A percentile compares a stretch with the other conserved stretches of the same genome.
Evolutionary conservation across 2,113 vertebrate species (phyloP).

Genomic region (Marmota flaviventris): DNA sequence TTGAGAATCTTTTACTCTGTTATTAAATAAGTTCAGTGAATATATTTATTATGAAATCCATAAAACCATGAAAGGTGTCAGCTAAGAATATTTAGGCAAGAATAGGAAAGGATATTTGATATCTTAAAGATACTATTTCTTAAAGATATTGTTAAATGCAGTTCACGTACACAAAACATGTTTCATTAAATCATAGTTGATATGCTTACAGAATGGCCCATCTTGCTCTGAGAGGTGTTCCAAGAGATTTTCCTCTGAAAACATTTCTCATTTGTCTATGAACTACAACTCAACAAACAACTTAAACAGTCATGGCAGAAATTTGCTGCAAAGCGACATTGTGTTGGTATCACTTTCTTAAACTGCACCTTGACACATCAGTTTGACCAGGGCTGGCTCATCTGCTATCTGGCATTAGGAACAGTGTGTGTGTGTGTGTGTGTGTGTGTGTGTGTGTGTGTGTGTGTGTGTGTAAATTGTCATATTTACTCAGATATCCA

Average conservation of each 20-base stretch:
- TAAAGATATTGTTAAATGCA: not conserved
- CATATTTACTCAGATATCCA: not conserved
- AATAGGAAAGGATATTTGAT: not conserved
- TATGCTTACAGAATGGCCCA: not conserved
- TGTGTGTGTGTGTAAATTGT: not conserved
- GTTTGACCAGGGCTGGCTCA: not conserved
- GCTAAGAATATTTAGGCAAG: not conserved
- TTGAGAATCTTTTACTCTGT: constrained; percentile 10
- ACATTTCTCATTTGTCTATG: not conserved
- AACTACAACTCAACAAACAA: constrained; percentile 12
- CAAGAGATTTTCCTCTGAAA: constrained; percentile 26
- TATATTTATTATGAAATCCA: not conserved
- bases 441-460: not conserved
- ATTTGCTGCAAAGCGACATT: not conserved
- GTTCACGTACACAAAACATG: not conserved
- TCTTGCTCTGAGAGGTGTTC: not conserved
- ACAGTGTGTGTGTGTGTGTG: not conserved
- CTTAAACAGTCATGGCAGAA: not conserved
- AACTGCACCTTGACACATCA: not conserved
- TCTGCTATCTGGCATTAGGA: not conserved
- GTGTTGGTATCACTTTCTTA: not conserved
- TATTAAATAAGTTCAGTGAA: not conserved
- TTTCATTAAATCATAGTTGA: not conserved
- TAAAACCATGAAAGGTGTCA: not conserved
- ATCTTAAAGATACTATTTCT: not conserved